A percentile compares a stretch with the other conserved stretches of the same genome.
These are phyloP conservation scores for Crocuta crocuta DNA, from an alignment of 2,113 vertebrate genomes.

Conservation along the genomic window DNA sequence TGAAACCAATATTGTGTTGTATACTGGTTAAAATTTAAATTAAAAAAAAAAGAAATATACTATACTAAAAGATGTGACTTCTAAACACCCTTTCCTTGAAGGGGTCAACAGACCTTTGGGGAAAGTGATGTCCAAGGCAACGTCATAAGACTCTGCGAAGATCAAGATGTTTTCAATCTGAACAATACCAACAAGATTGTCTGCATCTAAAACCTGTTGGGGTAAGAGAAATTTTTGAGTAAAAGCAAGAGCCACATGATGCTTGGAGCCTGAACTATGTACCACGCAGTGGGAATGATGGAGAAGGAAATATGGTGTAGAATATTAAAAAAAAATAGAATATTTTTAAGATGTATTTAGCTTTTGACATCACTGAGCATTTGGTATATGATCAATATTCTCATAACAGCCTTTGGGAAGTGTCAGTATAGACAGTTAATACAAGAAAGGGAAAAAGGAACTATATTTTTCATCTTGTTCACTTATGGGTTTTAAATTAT, in stretches of 20 bases:
- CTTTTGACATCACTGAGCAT: neutral
- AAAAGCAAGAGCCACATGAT: neutral
- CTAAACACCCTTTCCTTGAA: neutral
- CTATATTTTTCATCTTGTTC: neutral
- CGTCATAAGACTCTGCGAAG: conserved; percentile 92
- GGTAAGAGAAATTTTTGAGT: conserved; percentile 28
- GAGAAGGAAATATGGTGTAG: neutral
- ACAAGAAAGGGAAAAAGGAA: neutral
- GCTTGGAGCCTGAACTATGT: neutral
- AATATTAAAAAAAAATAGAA: neutral
- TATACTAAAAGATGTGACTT: neutral
- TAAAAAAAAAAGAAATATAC: neutral
- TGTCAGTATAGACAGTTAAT: neutral
- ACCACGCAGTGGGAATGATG: neutral
- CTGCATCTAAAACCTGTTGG: conserved; percentile 91
- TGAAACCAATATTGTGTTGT: too few relatives aligned
- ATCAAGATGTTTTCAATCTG: conserved; percentile 92
- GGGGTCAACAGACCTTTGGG: conserved; percentile 88
- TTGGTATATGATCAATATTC: neutral
- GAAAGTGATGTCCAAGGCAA: conserved; percentile 90
- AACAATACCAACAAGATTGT: conserved; percentile 91
- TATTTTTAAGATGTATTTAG: neutral
- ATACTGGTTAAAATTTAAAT: too few relatives aligned
- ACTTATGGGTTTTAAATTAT: neutral
- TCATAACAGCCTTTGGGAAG: neutral